Evolutionary conservation across 1,140 invertebrate species (phyloP).

Genomic region (Apolygus lucorum): DNA sequence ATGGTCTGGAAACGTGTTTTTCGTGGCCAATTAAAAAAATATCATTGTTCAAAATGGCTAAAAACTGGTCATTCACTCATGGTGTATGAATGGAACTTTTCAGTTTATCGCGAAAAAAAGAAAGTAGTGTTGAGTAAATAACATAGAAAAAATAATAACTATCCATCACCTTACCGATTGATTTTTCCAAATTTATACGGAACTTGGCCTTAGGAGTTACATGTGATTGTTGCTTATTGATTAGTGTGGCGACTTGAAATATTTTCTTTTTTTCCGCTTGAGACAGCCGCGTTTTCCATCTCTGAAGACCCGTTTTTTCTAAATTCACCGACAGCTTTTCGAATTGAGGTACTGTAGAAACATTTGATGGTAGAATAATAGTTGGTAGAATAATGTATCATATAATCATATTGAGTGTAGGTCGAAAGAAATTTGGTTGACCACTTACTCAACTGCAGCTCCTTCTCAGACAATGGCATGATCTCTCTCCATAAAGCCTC

Average conservation of each 20-base stretch:
- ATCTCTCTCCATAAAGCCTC: too few relatives aligned
- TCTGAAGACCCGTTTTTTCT: background rate
- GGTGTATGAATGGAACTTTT: too few relatives aligned
- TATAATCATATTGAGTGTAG: background rate
- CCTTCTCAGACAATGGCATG: constrained; percentile 1
- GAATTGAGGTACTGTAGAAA: background rate
- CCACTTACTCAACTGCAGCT: background rate
- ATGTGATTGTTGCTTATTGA: background rate
- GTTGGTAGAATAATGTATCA: background rate
- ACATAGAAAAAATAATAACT: too few relatives aligned
- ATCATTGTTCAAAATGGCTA: too few relatives aligned
- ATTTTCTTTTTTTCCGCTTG: constrained; percentile 3
- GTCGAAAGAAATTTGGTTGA: background rate
- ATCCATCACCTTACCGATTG: background rate
- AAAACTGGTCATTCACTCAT: too few relatives aligned
- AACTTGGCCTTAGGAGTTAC: background rate
- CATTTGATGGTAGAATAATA: background rate
- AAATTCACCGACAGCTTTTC: background rate
- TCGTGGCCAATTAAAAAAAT: too few relatives aligned
- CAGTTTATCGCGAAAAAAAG: too few relatives aligned
- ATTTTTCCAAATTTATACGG: background rate
- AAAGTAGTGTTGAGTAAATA: too few relatives aligned
- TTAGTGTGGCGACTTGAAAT: background rate
- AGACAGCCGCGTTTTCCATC: background rate
- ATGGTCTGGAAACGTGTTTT: too few relatives aligned